Conservation (phyloP, 1,140 invertebrate genomes). For the Diploscapter pachys region DNA sequence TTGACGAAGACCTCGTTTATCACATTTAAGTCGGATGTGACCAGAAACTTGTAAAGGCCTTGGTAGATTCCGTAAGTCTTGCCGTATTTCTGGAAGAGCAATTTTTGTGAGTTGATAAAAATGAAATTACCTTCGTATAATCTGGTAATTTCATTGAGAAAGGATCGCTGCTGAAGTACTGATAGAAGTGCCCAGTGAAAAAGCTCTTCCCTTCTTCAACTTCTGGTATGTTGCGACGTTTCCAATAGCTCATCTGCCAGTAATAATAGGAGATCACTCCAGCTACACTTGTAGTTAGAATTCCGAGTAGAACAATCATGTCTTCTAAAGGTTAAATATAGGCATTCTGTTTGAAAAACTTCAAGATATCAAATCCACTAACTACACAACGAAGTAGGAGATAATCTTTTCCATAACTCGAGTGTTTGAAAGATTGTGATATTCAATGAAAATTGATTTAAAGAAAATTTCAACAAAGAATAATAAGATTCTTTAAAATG, state of each 20-base stretch:
- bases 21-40: conserved; percentile 10
- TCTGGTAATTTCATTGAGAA: conserved; percentile 15
- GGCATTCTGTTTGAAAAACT: too few relatives aligned
- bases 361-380: too few relatives aligned
- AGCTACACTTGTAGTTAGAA: too few relatives aligned
- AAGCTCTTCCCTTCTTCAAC: neutral
- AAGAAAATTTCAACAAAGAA: too few relatives aligned
- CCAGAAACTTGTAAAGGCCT: conserved; percentile 14
- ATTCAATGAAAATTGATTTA: too few relatives aligned
- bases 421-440: too few relatives aligned
- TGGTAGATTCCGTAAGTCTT: conserved; percentile 22
- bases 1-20: conserved; percentile 11
- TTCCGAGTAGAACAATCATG: too few relatives aligned
- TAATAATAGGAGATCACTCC: neutral
- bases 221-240: conserved; percentile 15
- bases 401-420: too few relatives aligned
- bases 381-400: too few relatives aligned
- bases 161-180: neutral
- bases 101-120: neutral
- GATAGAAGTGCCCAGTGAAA: neutral
- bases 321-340: too few relatives aligned
- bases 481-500: too few relatives aligned
- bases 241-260: conserved; percentile 5
- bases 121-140: conserved; percentile 14
- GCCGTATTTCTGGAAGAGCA: conserved; percentile 10